Evolutionary conservation across 1,140 invertebrate species (phyloP).

Genomic region (Eueides isabella): DNA sequence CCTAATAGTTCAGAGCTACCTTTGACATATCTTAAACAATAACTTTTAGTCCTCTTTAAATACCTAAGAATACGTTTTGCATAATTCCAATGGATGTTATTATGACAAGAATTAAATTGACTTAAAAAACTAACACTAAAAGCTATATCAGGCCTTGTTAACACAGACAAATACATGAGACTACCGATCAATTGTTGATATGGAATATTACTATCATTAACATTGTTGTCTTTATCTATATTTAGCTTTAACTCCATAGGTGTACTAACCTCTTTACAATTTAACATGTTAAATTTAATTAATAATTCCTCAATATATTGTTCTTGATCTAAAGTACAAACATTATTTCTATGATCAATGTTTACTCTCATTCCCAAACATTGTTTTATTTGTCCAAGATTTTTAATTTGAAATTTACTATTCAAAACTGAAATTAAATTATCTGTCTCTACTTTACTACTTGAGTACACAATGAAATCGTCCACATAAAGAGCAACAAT

Average conservation of each 20-base stretch:
- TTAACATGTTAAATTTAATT: conserved; percentile 9
- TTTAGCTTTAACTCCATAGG: background rate
- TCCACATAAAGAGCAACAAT: conserved; percentile 26
- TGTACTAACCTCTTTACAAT: conserved; percentile 13
- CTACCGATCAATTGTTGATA: conserved; percentile 15
- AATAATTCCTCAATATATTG: conserved; percentile 17
- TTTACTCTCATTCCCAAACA: too few species aligned
- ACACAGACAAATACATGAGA: conserved; percentile 16
- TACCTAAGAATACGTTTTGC: conserved; percentile 40
- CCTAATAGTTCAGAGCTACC: conserved; percentile 5
- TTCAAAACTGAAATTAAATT: too few species aligned
- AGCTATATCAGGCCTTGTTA: conserved; percentile 21
- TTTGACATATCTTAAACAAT: conserved; percentile 13
- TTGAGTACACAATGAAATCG: conserved; percentile 6
- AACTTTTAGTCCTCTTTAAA: conserved; percentile 26
- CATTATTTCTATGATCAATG: background rate
- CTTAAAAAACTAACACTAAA: conserved; percentile 40
- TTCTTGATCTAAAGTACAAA: conserved; percentile 12
- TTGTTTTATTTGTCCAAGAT: too few species aligned
- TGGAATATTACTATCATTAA: background rate
- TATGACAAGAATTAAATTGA: conserved; percentile 44
- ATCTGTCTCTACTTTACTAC: too few species aligned
- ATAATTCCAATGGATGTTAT: conserved; percentile 39
- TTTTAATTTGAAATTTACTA: too few species aligned
- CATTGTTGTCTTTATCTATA: background rate